Conservation (phyloP, 2,888 invertebrate genomes). For the Aproaerema taeniolella region DNA sequence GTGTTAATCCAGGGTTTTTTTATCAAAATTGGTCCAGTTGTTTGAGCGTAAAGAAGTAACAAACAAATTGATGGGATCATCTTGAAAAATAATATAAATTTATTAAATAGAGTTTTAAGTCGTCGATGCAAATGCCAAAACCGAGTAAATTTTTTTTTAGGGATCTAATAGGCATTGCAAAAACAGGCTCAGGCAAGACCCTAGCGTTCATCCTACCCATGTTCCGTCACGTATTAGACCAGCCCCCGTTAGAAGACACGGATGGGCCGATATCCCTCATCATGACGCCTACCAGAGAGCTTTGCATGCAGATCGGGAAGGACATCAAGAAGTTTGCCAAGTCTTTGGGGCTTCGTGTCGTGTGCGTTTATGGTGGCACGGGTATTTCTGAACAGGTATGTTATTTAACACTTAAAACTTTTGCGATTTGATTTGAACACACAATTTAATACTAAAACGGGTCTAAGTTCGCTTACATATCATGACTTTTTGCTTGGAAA, state of each 20-base stretch:
- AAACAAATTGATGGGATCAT: too few relatives aligned
- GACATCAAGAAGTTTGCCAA: conserved; percentile 98
- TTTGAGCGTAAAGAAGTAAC: too few relatives aligned
- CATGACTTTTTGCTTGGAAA: too few relatives aligned
- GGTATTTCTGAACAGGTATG: conserved; percentile 93
- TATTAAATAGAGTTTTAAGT: too few relatives aligned
- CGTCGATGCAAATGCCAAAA: too few relatives aligned
- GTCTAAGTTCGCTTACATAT: too few relatives aligned
- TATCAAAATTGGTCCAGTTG: too few relatives aligned
- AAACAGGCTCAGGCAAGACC: conserved; percentile 99
- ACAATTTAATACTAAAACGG: too few relatives aligned
- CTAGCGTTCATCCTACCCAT: conserved; percentile 98
- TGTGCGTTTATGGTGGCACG: conserved; percentile 99
- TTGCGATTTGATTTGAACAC: neutral
- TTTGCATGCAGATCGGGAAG: conserved; percentile 99
- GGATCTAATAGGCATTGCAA: conserved; percentile 98
- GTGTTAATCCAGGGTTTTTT: too few relatives aligned
- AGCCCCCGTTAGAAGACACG: conserved; percentile 94
- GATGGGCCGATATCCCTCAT: conserved; percentile 98
- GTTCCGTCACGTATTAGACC: conserved; percentile 97
- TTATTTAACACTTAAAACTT: conserved; percentile 10
- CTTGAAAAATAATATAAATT: too few relatives aligned
- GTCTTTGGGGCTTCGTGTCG: conserved; percentile 88
- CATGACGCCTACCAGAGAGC: conserved; percentile 98
- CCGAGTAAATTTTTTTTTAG: conserved; percentile 34